Evolutionary conservation across 2,888 invertebrate genomes (phyloP), one percentile per base, ranked within the genome.

Genomic region (Trichopria drosophilae): DNA sequence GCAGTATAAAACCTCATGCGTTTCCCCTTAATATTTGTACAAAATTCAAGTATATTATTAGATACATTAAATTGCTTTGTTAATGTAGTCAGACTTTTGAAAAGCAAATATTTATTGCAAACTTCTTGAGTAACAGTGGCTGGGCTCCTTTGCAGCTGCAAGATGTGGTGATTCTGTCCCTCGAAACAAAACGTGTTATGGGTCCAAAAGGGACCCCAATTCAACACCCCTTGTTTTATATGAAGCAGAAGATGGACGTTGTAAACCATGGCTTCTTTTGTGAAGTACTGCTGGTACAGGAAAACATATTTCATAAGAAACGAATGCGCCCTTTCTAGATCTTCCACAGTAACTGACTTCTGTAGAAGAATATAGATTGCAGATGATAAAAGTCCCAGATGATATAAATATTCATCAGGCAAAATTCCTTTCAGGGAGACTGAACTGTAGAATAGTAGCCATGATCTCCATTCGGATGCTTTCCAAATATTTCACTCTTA

Each of bases 401-500:
- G n/a, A n/a, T n/a, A n/a, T n/a, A n/a, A n/a, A n/a, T n/a, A n/a
- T n/a, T n/a, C n/a, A n/a, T n/a, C n/a, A n/a, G n/a, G n/a, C n/a
- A n/a, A n/a, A n/a, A n/a, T n/a, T n/a, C n/a, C n/a, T n/a, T n/a
- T n/a, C n/a, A n/a, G n/a, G n/a, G n/a, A n/a, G n/a, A n/a, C n/a
- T n/a, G n/a, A n/a, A n/a, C n/a, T n/a, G n/a, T n/a, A n/a, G n/a
- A n/a, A n/a, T n/a, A n/a, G n/a, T 12, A 49, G 34, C 34, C 32
- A 49, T 7, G 42, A 44, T 12, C 49, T 16, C 49, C 49, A 49
- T 13, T 49, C 49, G 19, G 29, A 32, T 20, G 49, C 42, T 49
- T 42, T 49, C 49, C 42, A 49, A 5, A 12, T 20, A 12, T 24
- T 22, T 24, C 42, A 18, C 34, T 13, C 32, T 19, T n/a, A 41